phyloP scores from a whole-genome alignment of 2,113 vertebrate species.

The Pontoporia blainvillei region DNA sequence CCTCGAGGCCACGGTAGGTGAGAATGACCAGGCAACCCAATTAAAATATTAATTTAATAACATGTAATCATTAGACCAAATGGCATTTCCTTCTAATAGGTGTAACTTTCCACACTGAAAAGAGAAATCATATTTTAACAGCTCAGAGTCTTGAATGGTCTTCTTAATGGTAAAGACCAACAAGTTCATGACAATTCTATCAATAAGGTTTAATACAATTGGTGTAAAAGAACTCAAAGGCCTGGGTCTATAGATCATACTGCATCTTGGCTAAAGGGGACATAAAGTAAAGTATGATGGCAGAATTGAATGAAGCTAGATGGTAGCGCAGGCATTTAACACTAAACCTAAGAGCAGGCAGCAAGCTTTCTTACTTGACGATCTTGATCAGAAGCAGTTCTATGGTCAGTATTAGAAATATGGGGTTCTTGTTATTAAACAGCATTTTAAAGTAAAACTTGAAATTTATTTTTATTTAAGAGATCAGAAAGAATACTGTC shows the following conservation, averaged over 20 bases:
- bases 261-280: background rate
- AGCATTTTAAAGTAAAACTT: background rate
- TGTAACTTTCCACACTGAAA: constrained; percentile 31
- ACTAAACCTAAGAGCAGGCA: background rate
- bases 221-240: background rate
- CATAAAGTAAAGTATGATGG: background rate
- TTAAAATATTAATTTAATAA: constrained; percentile 76
- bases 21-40: constrained; percentile 69
- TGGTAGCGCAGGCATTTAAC: background rate
- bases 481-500: background rate
- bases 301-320: background rate
- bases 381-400: background rate
- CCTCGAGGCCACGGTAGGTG: constrained; percentile 48
- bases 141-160: background rate
- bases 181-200: background rate
- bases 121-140: constrained; percentile 7
- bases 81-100: constrained; percentile 40
- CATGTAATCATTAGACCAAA: constrained; percentile 72
- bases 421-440: background rate
- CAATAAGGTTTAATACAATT: background rate
- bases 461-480: background rate
- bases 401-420: background rate
- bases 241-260: background rate
- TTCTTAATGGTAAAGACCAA: background rate
- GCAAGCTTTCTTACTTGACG: background rate